These are phyloP conservation scores for Tetanocera ferruginea DNA, from an alignment of 2,888 invertebrate genomes.

Conservation along the genomic window DNA sequence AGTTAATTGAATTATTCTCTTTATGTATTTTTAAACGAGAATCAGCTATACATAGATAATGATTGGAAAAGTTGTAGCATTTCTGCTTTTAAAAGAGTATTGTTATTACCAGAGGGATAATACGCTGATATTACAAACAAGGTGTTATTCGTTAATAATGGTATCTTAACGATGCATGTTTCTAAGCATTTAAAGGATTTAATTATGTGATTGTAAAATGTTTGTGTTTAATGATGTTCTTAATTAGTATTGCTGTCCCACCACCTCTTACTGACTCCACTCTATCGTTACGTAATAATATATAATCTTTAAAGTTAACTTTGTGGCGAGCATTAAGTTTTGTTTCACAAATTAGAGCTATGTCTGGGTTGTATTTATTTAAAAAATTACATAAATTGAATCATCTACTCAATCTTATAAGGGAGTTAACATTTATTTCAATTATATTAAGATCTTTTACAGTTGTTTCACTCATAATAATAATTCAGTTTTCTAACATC, in stretches of 20 bases:
- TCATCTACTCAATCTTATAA: constrained; percentile 37
- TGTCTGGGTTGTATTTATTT: constrained; percentile 23
- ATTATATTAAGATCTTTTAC: constrained; percentile 25
- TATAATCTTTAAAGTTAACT: constrained; percentile 20
- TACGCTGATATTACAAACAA: constrained; percentile 34
- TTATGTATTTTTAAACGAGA: neutral
- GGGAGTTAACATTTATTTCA: constrained; percentile 38
- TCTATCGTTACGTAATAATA: constrained; percentile 29
- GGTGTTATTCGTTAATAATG: neutral
- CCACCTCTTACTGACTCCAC: neutral
- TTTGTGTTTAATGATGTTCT: constrained; percentile 28
- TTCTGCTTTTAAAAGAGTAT: neutral
- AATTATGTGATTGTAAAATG: neutral
- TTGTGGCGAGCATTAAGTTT: constrained; percentile 32
- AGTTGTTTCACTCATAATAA: too few relatives aligned
- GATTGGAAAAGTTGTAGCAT: constrained; percentile 29
- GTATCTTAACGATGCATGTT: neutral
- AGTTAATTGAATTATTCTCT: neutral
- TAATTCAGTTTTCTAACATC: neutral
- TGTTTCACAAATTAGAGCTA: constrained; percentile 34
- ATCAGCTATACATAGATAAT: constrained; percentile 3
- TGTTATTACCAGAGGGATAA: constrained; percentile 37
- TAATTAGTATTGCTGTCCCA: constrained; percentile 37
- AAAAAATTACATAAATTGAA: constrained; percentile 29
- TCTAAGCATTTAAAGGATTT: constrained; percentile 29